These are phyloP conservation scores for Lasioglossum pauxillum DNA, from an alignment of 2,888 invertebrate species.

Conservation along the genomic window DNA sequence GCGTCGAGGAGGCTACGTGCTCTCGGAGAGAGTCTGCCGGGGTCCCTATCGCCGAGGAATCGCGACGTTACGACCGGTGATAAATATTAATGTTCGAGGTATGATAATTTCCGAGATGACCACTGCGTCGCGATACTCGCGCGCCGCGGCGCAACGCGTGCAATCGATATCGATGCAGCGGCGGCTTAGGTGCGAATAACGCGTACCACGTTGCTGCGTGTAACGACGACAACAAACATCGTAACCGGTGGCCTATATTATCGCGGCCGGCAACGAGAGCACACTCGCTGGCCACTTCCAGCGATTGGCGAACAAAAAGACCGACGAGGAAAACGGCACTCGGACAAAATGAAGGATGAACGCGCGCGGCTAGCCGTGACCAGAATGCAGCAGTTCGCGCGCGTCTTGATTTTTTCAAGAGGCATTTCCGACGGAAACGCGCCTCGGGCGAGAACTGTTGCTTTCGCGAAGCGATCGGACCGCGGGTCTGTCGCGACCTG, in stretches of 20 bases:
- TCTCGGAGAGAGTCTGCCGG: background rate
- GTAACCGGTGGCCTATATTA: constrained; percentile 55
- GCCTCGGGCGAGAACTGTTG: constrained; percentile 18
- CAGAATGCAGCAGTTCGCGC: constrained; percentile 58
- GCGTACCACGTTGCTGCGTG: constrained; percentile 7
- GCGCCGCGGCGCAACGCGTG: background rate
- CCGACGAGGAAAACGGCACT: constrained; percentile 59
- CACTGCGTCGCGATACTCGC: background rate
- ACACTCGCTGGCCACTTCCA: constrained; percentile 38
- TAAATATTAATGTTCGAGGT: constrained; percentile 29
- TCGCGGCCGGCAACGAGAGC: constrained; percentile 19
- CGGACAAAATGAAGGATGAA: constrained; percentile 72
- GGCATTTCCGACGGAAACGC: background rate
- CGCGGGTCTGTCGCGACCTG: constrained; percentile 11
- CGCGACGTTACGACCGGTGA: background rate
- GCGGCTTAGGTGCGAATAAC: background rate
- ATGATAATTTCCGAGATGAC: background rate
- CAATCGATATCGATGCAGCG: constrained; percentile 21
- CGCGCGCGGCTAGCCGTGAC: constrained; percentile 64
- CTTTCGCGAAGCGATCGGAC: constrained; percentile 40
- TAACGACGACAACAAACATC: constrained; percentile 40
- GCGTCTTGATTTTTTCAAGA: constrained; percentile 24
- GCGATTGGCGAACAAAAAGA: constrained; percentile 58
- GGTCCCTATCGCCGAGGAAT: background rate
- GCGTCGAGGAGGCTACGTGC: constrained; percentile 14